A percentile compares a stretch with the other conserved stretches of the same genome.
These are phyloP conservation scores for Notoglanidium macrostoma DNA, from an alignment of 2,797 vertebrate species.

Conservation along the genomic window DNA sequence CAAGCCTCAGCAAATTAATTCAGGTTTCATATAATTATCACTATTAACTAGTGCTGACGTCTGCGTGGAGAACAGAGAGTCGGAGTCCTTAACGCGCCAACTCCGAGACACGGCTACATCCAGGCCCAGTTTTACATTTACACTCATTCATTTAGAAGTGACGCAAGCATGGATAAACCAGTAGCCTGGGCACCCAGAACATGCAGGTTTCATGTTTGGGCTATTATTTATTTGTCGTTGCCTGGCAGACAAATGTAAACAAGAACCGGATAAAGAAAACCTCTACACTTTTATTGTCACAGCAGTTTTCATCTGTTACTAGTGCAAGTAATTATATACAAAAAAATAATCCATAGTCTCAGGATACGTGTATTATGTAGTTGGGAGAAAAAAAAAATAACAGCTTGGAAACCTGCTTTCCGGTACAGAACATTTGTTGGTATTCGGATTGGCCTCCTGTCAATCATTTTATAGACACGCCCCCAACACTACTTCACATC, in stretches of 20 bases:
- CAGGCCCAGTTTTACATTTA: background rate
- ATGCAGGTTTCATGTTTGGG: background rate
- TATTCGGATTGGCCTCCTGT: background rate
- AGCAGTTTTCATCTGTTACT: background rate
- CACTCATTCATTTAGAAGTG: background rate
- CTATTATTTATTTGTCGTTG: background rate
- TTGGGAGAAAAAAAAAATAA: too few species aligned
- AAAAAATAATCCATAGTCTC: too few species aligned
- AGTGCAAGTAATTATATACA: background rate
- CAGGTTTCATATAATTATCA: constrained; percentile 42
- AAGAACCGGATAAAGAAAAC: background rate
- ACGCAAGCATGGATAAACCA: background rate
- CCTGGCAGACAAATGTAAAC: background rate
- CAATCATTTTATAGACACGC: background rate
- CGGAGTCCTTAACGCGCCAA: background rate
- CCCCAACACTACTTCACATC: background rate
- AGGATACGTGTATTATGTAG: too few species aligned
- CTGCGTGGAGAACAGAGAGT: background rate
- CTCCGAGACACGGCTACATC: background rate
- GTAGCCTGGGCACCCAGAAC: background rate
- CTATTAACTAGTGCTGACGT: background rate
- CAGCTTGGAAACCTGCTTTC: background rate
- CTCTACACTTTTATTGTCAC: background rate
- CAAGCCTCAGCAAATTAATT: constrained; percentile 28
- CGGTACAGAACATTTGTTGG: background rate